Evolutionary conservation across 2,888 invertebrate genomes (phyloP), one percentile per base, ranked within the genome.

Genomic region (Cheilosia scutellata): DNA sequence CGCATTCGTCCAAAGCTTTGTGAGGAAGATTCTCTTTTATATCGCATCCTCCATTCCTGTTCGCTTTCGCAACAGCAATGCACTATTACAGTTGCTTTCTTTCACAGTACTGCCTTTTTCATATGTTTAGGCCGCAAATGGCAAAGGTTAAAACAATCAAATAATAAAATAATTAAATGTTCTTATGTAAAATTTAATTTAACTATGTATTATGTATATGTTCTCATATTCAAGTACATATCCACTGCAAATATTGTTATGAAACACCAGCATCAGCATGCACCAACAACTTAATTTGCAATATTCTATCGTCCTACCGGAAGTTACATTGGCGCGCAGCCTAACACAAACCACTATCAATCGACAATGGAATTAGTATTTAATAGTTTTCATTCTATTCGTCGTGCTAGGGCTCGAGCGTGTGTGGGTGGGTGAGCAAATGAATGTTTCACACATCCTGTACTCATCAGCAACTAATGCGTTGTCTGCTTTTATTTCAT

Each of bases 361-460:
- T 16, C 57, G 47, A 27, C 63, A 63, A 55, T 47, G 16, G 31
- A 42, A 74, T 74, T 49, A 58, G 65, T 49, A 66, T 49, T 65
- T 60, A 60, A 66, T 66, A 76, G 76, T 66, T 76, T 57, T 75
- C 53, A 29, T 62, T 55, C 33, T 53, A 57, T 49, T 29, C 29
- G n/a, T 27, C 29, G 47, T 37, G 13, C 44, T 25, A 9, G 7
- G 37, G 42, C 44, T 9, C 11, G 6, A 47, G 57, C 5, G 2
- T n/a, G 53, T 5, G 53, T n/a, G 29, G 44, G 65, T 47, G 47
- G 16, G 47, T 27, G 58, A 42, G 58, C 58, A 65, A 66, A 66
- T 66, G 66, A 66, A 76, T 76, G 76, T 76, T 62, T 82, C 65
- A 71, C 63, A 82, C 76, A 76, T 82, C 82, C 82, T 82, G 82